A percentile compares a stretch with the other conserved stretches of the same genome.
Conservation (phyloP, 2,888 invertebrate species). For the Sinodicranocentrus sp. region DNA sequence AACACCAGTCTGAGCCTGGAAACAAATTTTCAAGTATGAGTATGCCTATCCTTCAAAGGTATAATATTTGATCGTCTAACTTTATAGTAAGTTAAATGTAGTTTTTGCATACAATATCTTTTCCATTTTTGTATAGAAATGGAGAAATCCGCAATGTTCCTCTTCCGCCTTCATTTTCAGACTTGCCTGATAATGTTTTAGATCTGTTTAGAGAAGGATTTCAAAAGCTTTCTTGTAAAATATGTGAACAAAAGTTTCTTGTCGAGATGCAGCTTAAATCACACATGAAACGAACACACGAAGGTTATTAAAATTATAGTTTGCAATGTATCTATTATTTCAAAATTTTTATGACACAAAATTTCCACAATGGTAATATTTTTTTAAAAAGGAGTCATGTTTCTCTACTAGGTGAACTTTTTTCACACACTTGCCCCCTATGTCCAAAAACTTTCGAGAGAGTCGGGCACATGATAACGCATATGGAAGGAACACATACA, state of each 20-base stretch:
- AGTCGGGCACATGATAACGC: constrained; percentile 21
- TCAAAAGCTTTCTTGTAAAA: not conserved
- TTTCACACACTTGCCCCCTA: constrained; percentile 23
- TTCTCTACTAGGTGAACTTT: constrained; percentile 4
- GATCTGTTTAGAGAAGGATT: not conserved
- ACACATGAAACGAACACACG: constrained; percentile 28
- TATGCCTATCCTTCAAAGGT: not conserved
- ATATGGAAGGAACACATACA: constrained; percentile 29
- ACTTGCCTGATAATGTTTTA: not conserved
- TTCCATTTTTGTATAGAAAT: not conserved
- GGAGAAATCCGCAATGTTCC: constrained; percentile 24
- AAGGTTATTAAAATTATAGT: constrained; percentile 28
- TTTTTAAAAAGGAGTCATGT: not conserved
- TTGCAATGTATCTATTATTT: not conserved
- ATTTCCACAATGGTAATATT: not conserved
- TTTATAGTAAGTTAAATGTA: not conserved
- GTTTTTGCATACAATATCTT: not conserved
- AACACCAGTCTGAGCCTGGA: not conserved
- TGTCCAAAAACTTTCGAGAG: constrained; percentile 42
- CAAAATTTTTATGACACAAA: not conserved
- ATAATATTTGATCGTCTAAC: not conserved
- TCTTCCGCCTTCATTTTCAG: constrained; percentile 3
- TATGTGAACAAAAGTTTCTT: constrained; percentile 21
- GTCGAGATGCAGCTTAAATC: constrained; percentile 13
- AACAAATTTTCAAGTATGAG: not conserved